Conservation (phyloP, 2,113 vertebrate genomes). For the Xiphophorus hellerii region DNA sequence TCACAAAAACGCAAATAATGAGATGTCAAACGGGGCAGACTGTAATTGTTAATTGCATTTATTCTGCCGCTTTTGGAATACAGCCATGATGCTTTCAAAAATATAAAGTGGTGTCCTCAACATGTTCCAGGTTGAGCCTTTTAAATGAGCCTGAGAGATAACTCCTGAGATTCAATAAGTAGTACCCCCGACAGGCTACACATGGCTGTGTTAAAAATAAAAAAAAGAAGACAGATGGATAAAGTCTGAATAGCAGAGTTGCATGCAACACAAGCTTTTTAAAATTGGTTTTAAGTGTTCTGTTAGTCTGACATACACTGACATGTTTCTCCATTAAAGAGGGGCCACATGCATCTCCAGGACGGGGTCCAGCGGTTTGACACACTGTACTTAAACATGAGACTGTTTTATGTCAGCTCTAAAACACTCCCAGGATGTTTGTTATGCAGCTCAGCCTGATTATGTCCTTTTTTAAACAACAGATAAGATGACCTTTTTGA, state of each 20-base stretch:
- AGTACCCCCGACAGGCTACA: slow-evolving; percentile 19
- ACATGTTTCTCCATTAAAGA: slow-evolving; percentile 39
- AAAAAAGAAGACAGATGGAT: slow-evolving; percentile 46
- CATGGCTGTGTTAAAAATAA: slow-evolving; percentile 17
- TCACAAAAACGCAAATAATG: slow-evolving; percentile 76
- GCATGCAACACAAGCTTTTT: slow-evolving; percentile 28
- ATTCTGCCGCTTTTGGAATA: slow-evolving; percentile 72
- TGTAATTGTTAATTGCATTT: slow-evolving; percentile 80
- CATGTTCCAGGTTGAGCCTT: slow-evolving; percentile 68
- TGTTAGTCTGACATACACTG: slow-evolving; percentile 26
- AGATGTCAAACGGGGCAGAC: slow-evolving; percentile 74
- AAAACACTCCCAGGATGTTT: slow-evolving; percentile 55
- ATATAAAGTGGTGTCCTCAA: slow-evolving; percentile 76
- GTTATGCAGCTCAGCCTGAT: slow-evolving; percentile 49
- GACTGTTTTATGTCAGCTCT: slow-evolving; percentile 42
- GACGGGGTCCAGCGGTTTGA: slow-evolving; percentile 30
- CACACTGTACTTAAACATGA: slow-evolving; percentile 33
- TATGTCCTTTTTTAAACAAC: slow-evolving; percentile 43
- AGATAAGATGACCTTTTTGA: slow-evolving; percentile 31
- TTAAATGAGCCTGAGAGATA: slow-evolving; percentile 64
- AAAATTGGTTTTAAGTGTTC: slow-evolving; percentile 32
- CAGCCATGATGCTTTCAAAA: slow-evolving; percentile 75
- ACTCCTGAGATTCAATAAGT: slow-evolving; percentile 65
- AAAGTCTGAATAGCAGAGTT: slow-evolving; percentile 21
- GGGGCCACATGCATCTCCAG: slow-evolving; percentile 17